A percentile compares a stretch with the other conserved stretches of the same genome.
Conservation (phyloP, 1,140 invertebrate genomes). For the Zaprionus davidi region DNA sequence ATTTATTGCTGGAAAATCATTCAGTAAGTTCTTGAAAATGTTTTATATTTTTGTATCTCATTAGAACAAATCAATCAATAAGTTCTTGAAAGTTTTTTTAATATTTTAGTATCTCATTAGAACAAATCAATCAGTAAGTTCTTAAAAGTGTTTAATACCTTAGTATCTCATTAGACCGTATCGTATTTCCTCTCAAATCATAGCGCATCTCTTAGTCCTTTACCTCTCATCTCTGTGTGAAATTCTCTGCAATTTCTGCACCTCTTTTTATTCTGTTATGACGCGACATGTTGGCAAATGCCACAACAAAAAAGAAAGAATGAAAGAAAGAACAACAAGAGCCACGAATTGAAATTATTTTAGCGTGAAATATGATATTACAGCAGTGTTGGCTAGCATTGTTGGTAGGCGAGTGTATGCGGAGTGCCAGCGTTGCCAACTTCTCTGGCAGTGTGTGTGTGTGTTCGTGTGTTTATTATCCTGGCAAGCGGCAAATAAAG, state of each 20-base stretch:
- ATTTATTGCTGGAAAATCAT: too few species aligned
- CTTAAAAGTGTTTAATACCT: too few species aligned
- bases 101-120: too few species aligned
- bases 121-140: too few species aligned
- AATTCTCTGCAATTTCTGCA: not conserved
- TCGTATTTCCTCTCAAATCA: not conserved
- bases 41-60: too few species aligned
- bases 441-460: constrained; percentile 4
- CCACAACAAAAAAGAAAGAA: not conserved
- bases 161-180: too few species aligned
- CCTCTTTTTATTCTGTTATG: constrained; percentile 4
- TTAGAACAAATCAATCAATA: too few species aligned
- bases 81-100: too few species aligned
- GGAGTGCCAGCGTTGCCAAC: constrained; percentile 7
- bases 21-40: too few species aligned
- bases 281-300: constrained; percentile 48
- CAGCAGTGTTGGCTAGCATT: constrained; percentile 15
- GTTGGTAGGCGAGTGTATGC: constrained; percentile 18
- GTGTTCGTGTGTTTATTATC: constrained; percentile 13
- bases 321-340: not conserved
- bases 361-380: constrained; percentile 41
- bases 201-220: not conserved
- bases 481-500: constrained; percentile 6
- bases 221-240: not conserved
- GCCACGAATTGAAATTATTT: constrained; percentile 48